Conservation (phyloP, 2,888 invertebrate species). For the Ennomos quercinarius region DNA sequence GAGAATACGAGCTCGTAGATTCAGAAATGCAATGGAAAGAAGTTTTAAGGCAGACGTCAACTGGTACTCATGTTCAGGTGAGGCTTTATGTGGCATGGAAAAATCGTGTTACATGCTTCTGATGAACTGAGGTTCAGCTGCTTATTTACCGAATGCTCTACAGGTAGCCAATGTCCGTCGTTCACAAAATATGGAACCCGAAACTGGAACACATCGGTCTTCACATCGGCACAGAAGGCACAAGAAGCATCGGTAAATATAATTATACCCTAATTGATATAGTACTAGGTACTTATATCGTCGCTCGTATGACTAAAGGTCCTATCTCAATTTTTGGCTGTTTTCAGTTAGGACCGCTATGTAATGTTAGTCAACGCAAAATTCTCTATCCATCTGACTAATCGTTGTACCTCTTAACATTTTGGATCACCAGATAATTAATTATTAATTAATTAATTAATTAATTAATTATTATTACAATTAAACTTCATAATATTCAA, state of each 20-base stretch:
- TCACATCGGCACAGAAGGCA: conserved; percentile 86
- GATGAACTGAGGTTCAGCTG: background rate
- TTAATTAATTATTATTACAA: too few relatives aligned
- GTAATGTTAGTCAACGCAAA: too few relatives aligned
- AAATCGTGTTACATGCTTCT: too few relatives aligned
- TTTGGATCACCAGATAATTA: too few relatives aligned
- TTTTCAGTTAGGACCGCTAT: too few relatives aligned
- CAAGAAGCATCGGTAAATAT: conserved; percentile 86
- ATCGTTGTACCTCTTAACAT: too few relatives aligned
- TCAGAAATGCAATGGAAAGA: conserved; percentile 96
- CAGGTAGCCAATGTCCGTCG: conserved; percentile 91
- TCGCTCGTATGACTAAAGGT: too few relatives aligned
- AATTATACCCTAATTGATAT: conserved; percentile 4
- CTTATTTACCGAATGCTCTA: conserved; percentile 10
- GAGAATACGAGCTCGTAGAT: conserved; percentile 91
- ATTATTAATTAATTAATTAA: too few relatives aligned
- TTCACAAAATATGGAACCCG: conserved; percentile 75
- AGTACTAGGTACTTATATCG: too few relatives aligned
- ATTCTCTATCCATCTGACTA: too few relatives aligned
- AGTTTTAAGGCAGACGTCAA: conserved; percentile 90
- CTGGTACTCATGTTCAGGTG: conserved; percentile 80
- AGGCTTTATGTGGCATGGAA: conserved; percentile 24
- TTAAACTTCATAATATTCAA: too few relatives aligned
- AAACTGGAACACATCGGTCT: conserved; percentile 81
- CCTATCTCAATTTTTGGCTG: too few relatives aligned